A percentile compares a stretch with the other conserved stretches of the same genome.
Conservation (phyloP, 2,113 vertebrate genomes). For the Daubentonia madagascariensis region DNA sequence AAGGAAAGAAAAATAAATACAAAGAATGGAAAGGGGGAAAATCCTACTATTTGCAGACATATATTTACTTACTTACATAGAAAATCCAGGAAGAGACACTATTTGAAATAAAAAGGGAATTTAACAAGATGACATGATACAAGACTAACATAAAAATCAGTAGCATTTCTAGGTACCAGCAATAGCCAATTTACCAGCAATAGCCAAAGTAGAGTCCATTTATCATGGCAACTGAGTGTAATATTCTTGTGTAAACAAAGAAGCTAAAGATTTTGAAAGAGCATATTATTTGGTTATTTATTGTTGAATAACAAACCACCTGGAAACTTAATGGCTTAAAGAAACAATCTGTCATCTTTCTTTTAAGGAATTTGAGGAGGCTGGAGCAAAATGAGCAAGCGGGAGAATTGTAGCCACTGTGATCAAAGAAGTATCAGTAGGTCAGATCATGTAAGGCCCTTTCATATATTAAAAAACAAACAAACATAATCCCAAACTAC, state of each 20-base stretch:
- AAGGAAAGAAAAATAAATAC: neutral
- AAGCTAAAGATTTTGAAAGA: neutral
- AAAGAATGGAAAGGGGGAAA: neutral
- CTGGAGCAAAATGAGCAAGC: neutral
- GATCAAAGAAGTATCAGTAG: neutral
- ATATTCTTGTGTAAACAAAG: neutral
- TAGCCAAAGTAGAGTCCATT: neutral
- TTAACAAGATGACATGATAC: neutral
- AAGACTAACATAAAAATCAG: neutral
- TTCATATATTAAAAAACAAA: neutral
- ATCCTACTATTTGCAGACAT: neutral
- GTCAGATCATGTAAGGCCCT: rapidly evolving
- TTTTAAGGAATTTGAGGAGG: neutral
- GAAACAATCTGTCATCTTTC: neutral
- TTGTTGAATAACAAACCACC: neutral
- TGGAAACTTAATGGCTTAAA: neutral
- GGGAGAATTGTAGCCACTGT: neutral
- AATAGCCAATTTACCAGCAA: neutral
- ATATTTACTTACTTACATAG: neutral
- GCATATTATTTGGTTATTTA: neutral
- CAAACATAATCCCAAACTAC: neutral
- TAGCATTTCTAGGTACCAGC: neutral
- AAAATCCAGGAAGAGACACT: neutral
- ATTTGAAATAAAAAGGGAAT: neutral
- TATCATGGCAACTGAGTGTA: neutral